These are phyloP conservation scores for Rafetus swinhoei DNA, from an alignment of 2,113 vertebrate species.

Conservation along the genomic window DNA sequence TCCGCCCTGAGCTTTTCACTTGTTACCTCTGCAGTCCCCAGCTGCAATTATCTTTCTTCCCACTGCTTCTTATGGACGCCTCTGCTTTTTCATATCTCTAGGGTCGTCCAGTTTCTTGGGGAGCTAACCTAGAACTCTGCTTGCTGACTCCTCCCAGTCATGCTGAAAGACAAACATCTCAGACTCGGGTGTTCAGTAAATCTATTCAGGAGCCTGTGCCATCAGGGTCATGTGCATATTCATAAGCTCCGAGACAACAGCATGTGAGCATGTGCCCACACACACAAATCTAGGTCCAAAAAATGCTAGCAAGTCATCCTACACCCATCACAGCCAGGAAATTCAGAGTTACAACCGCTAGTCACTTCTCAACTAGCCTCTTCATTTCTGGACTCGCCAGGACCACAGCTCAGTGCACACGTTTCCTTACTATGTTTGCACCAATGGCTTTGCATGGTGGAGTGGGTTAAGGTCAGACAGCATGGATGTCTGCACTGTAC, in stretches of 20 bases:
- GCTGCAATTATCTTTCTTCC: slow-evolving; percentile 72
- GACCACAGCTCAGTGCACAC: not conserved
- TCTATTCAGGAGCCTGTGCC: slow-evolving; percentile 45
- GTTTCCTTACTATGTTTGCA: not conserved
- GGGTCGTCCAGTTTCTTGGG: slow-evolving; percentile 45
- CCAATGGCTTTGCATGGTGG: rapidly evolving
- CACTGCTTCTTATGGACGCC: slow-evolving; percentile 70
- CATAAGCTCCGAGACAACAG: slow-evolving; percentile 22
- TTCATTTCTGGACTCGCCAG: not conserved
- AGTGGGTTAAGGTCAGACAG: not conserved
- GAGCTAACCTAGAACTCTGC: slow-evolving; percentile 28
- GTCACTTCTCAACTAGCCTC: not conserved
- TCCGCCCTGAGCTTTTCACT: slow-evolving; percentile 60
- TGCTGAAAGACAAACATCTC: slow-evolving; percentile 53
- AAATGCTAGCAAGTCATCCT: slow-evolving; percentile 10
- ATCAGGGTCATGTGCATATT: slow-evolving; percentile 13
- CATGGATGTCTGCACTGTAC: not conserved
- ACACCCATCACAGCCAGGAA: slow-evolving; percentile 9
- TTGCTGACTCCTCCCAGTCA: slow-evolving; percentile 50
- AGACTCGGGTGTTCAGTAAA: slow-evolving; percentile 60
- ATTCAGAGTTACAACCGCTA: not conserved
- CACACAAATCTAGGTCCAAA: not conserved
- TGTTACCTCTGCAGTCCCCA: not conserved
- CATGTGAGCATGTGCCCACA: not conserved
- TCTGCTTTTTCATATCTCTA: slow-evolving; percentile 16